phyloP scores from a whole-genome alignment of 2,113 vertebrate genomes.

The Callithrix jacchus region DNA sequence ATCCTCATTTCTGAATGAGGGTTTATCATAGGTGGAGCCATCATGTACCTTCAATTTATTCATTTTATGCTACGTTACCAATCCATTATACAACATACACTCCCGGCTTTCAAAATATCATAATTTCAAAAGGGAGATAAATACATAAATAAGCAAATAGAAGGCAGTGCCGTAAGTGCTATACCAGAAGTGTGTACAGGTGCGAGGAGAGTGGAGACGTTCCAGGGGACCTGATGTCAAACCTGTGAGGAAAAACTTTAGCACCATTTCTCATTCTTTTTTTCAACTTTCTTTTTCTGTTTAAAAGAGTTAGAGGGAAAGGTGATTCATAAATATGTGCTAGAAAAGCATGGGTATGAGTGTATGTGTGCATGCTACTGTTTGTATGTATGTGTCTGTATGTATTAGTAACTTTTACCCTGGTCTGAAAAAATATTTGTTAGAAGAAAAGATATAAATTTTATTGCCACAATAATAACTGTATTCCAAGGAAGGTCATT shows the following conservation, averaged over 20 bases:
- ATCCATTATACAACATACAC: neutral
- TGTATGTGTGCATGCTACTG: neutral
- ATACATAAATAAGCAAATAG: neutral
- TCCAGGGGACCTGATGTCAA: neutral
- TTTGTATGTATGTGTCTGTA: neutral
- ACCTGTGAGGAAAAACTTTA: neutral
- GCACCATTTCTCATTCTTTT: neutral
- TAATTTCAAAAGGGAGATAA: neutral
- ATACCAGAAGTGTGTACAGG: neutral
- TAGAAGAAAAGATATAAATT: neutral
- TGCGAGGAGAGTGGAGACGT: neutral
- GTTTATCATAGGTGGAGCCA: neutral
- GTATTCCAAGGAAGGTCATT: neutral
- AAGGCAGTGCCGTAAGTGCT: fast-evolving
- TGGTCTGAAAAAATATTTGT: neutral
- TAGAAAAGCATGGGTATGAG: neutral
- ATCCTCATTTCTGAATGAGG: neutral
- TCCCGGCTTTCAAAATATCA: neutral
- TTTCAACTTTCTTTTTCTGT: neutral
- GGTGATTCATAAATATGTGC: neutral
- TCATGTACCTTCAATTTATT: neutral
- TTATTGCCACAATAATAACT: neutral
- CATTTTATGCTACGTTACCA: neutral
- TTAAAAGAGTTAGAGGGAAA: neutral
- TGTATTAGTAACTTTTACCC: neutral